A percentile compares a stretch with the other conserved stretches of the same genome.
These are phyloP conservation scores for Cyanoramphus novaezelandiae DNA, from an alignment of 2,113 vertebrate genomes.

Conservation along the genomic window DNA sequence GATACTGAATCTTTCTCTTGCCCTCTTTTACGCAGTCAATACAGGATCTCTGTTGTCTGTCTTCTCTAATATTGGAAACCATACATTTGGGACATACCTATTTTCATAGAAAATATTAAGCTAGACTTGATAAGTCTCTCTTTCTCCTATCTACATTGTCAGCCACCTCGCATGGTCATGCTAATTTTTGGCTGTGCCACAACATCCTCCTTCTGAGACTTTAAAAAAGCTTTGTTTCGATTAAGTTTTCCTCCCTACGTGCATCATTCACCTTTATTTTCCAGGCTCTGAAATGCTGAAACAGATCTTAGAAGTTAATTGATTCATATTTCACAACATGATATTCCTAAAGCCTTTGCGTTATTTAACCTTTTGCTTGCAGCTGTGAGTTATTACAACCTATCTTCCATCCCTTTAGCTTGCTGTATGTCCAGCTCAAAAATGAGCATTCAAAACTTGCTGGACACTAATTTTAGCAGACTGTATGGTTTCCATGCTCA, in stretches of 20 bases:
- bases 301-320: not conserved
- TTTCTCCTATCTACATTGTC: not conserved
- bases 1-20: not conserved
- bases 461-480: not conserved
- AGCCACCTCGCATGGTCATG: not conserved
- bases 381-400: not conserved
- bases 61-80: not conserved
- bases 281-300: not conserved
- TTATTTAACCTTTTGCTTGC: not conserved
- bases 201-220: not conserved
- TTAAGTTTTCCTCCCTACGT: not conserved
- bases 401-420: not conserved
- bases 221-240: not conserved
- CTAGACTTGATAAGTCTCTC: not conserved
- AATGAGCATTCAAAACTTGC: not conserved
- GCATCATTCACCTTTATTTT: not conserved
- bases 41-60: not conserved
- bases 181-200: not conserved
- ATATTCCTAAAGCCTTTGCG: not conserved
- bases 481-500: not conserved
- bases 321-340: not conserved
- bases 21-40: not conserved
- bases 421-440: not conserved
- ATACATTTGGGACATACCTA: not conserved
- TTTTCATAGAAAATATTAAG: not conserved